A percentile compares a stretch with the other conserved stretches of the same genome.
Evolutionary conservation across 2,888 invertebrate genomes (phyloP).

Genomic region (Lacanobia wlatinum): DNA sequence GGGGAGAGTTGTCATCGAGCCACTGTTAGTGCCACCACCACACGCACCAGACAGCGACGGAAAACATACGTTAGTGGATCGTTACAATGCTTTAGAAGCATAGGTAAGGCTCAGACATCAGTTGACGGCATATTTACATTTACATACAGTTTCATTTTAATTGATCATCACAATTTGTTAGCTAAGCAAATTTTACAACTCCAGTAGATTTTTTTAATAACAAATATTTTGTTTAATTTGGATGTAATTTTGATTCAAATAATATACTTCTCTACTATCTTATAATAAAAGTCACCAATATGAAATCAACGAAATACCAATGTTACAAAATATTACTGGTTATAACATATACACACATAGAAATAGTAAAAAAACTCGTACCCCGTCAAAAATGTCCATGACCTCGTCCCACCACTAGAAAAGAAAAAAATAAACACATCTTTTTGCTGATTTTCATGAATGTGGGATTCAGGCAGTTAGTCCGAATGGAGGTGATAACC

Average conservation of each 20-base stretch:
- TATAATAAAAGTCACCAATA: neutral
- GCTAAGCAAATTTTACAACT: slow-evolving; percentile 25
- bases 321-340: slow-evolving; percentile 65
- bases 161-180: slow-evolving; percentile 35
- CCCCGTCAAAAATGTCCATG: slow-evolving; percentile 98
- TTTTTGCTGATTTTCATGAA: slow-evolving; percentile 75
- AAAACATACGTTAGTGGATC: slow-evolving; percentile 80
- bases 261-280: neutral
- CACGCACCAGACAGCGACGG: slow-evolving; percentile 75
- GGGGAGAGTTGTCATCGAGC: slow-evolving; percentile 94
- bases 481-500: slow-evolving; percentile 28
- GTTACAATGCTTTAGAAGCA: slow-evolving; percentile 58
- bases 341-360: slow-evolving; percentile 82
- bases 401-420: slow-evolving; percentile 99
- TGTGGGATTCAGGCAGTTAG: slow-evolving; percentile 58
- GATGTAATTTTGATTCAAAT: no score
- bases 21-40: slow-evolving; percentile 91
- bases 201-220: neutral
- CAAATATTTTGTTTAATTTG: slow-evolving; percentile 10
- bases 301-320: slow-evolving; percentile 24
- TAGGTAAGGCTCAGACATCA: slow-evolving; percentile 38
- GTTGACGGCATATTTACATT: slow-evolving; percentile 51
- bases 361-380: slow-evolving; percentile 91
- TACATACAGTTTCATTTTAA: slow-evolving; percentile 14
- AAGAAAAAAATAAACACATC: slow-evolving; percentile 88